A percentile compares a stretch with the other conserved stretches of the same genome.
These are phyloP conservation scores for Polymixis flavicincta DNA, from an alignment of 2,888 invertebrate genomes.

Conservation along the genomic window DNA sequence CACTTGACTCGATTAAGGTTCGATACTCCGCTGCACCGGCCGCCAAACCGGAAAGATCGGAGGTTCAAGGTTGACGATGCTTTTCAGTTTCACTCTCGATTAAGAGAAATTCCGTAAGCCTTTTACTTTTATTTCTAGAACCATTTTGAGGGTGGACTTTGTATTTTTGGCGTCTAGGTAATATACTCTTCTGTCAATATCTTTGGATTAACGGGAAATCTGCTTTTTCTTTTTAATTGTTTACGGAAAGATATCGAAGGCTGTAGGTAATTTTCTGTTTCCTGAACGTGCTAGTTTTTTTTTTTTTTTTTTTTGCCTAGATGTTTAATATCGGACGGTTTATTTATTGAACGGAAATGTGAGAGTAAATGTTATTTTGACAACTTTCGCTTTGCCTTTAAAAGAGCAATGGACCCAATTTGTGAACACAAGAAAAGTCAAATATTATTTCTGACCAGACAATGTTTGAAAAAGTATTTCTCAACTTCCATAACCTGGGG, in stretches of 20 bases:
- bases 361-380: constrained; percentile 23
- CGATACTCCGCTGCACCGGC: constrained; percentile 62
- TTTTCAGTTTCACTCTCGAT: constrained; percentile 63
- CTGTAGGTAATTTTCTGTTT: constrained; percentile 44
- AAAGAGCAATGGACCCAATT: constrained; percentile 3
- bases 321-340: constrained; percentile 23
- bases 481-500: constrained; percentile 31
- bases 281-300: constrained; percentile 58
- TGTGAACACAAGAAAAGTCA: background rate
- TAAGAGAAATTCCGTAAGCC: constrained; percentile 50
- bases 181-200: constrained; percentile 8
- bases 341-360: constrained; percentile 31
- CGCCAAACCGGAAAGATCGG: constrained; percentile 68
- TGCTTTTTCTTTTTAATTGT: constrained; percentile 47
- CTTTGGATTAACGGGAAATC: constrained; percentile 16
- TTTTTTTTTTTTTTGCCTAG: constrained; percentile 59
- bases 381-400: constrained; percentile 22
- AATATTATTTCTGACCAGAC: constrained; percentile 21
- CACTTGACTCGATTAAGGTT: constrained; percentile 72
- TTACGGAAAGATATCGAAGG: constrained; percentile 62
- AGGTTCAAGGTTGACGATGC: constrained; percentile 64
- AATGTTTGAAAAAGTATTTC: constrained; percentile 37
- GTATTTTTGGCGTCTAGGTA: background rate
- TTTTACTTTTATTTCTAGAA: constrained; percentile 48
- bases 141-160: background rate